phyloP scores from a whole-genome alignment of 2,888 invertebrate species.

The Drosophila imparisetae region DNA sequence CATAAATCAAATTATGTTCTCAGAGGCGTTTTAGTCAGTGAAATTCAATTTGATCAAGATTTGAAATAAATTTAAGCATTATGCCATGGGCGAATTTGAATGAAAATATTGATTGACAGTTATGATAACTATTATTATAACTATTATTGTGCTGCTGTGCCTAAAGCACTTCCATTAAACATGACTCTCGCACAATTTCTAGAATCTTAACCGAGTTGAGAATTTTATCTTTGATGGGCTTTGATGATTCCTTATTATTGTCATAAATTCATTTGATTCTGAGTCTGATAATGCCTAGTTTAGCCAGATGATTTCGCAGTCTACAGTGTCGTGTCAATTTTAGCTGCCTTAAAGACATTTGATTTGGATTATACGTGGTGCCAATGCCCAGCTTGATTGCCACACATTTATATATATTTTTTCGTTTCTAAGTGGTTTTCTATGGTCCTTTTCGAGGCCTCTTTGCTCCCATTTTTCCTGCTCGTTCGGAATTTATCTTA shows the following conservation, averaged over 20 bases:
- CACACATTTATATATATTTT: no score
- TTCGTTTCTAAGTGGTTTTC: not conserved
- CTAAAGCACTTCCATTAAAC: not conserved
- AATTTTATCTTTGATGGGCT: not conserved
- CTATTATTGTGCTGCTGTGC: not conserved
- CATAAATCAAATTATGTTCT: constrained; percentile 27
- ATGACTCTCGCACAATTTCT: not conserved
- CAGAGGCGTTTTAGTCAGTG: not conserved
- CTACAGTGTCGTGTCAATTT: not conserved
- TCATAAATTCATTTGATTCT: not conserved
- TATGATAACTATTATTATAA: not conserved
- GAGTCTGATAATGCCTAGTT: no score
- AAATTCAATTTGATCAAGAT: not conserved
- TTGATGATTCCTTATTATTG: not conserved
- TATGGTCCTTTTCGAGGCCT: no score
- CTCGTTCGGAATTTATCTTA: not conserved
- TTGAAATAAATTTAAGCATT: not conserved
- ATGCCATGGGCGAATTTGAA: not conserved
- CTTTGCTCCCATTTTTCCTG: not conserved
- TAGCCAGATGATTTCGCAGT: not conserved
- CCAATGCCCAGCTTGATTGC: not conserved
- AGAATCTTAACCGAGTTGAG: not conserved
- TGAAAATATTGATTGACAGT: not conserved
- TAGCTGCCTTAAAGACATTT: not conserved
- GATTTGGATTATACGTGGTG: not conserved